Evolutionary conservation across 1,140 invertebrate species (phyloP), one percentile per base, ranked within the genome.

Genomic region (Drosophila bifasciata): DNA sequence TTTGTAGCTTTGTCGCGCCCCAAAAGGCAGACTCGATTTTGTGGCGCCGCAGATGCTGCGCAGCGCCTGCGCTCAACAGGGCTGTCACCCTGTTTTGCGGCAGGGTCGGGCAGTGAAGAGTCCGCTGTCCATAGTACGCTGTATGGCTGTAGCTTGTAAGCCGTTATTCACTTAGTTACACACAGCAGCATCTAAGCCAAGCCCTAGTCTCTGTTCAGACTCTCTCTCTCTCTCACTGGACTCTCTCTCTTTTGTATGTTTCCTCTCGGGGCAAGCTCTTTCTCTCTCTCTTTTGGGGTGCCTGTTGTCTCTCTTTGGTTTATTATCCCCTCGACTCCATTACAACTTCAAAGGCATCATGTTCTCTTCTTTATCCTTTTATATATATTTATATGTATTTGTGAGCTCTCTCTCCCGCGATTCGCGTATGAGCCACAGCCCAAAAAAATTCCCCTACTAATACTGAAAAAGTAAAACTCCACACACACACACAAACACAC

Each of bases 351-450:
- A 15, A 41, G 40, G n/a, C 17, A 58, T 16, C 46, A 58, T 23
- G 16, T 70, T 58, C 68, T 68, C 67, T 69, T 68, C 67, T 69
- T 58, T 62, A 51, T 25, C 45, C 41, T 28, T 55, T 28, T 36
- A 2, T 4, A 21, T 21, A 21, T 21, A 21, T 21, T 3, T 21
- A 21, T 0, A 21, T 19, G 3, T 19, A 19, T 71, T 62, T 69
- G 52, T 68, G 45, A 55, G 43, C 51, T 57, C 67, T 71, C 75
- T 78, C 5, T 86, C 72, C 61, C 21, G 61, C 60, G 62, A 55
- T 70, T 75, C 48, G 46, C 48, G 46, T 60, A 60, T 75, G 74
- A 88, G 83, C 83, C 83, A 88, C 83, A 88, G 83, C 83, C 83
- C 83, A 72, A 88, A 88, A 79, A 86, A 86, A 75, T 59, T 53